A percentile compares a stretch with the other conserved stretches of the same genome.
phyloP scores from a whole-genome alignment of 2,113 vertebrate species.

The Syngnathus typhle region DNA sequence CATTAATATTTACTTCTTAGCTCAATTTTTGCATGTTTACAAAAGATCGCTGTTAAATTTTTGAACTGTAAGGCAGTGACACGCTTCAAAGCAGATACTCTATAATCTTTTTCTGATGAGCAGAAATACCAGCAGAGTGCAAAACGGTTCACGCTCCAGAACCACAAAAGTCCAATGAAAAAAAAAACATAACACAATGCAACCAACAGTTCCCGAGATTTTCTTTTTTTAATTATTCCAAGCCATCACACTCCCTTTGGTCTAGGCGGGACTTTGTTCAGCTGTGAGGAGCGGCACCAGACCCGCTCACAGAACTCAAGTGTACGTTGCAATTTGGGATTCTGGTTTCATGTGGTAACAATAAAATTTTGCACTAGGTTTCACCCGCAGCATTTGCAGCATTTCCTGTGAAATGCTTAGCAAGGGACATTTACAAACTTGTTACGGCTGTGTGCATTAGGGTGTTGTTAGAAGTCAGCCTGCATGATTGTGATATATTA shows the following conservation, averaged over 20 bases:
- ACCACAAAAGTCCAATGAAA: background rate
- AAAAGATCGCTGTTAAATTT: background rate
- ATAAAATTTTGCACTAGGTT: constrained; percentile 48
- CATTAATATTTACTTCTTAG: background rate
- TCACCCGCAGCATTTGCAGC: constrained; percentile 38
- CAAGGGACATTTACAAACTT: constrained; percentile 58
- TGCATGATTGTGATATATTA: constrained; percentile 36
- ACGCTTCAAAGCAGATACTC: background rate
- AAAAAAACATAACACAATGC: constrained; percentile 15
- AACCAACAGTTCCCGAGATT: constrained; percentile 14
- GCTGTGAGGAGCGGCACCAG: constrained; percentile 31
- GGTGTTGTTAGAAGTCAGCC: constrained; percentile 31
- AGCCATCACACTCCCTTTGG: constrained; percentile 47
- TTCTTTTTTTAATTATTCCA: constrained; percentile 32
- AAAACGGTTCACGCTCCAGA: background rate
- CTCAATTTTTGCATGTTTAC: background rate
- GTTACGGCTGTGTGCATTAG: constrained; percentile 38
- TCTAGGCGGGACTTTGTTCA: constrained; percentile 37
- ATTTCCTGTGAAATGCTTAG: constrained; percentile 44
- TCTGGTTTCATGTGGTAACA: constrained; percentile 59
- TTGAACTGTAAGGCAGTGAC: background rate
- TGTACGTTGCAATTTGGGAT: constrained; percentile 35
- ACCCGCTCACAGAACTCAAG: constrained; percentile 42
- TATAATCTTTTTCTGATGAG: background rate
- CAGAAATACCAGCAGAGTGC: background rate